These are phyloP conservation scores for Nemurella pictetii DNA, from an alignment of 2,888 invertebrate species.

Conservation along the genomic window DNA sequence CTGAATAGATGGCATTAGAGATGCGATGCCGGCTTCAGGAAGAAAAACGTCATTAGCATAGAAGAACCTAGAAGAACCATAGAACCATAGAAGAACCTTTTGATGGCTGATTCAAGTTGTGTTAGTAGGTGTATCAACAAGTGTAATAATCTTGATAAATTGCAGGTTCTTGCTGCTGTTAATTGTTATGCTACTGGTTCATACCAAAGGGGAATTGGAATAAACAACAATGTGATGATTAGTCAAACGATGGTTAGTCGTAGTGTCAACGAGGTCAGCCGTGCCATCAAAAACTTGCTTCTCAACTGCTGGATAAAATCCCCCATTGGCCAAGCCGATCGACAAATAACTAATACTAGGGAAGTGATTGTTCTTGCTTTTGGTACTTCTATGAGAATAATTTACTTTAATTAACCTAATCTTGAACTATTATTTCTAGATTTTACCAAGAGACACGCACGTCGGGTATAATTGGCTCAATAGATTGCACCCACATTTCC, in stretches of 20 bases:
- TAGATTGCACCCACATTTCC: constrained; percentile 41
- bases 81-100: neutral
- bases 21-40: neutral
- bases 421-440: constrained; percentile 17
- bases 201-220: constrained; percentile 18
- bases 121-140: neutral
- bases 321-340: constrained; percentile 30
- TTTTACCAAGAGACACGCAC: constrained; percentile 28
- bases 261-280: constrained; percentile 21
- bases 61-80: neutral
- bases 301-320: constrained; percentile 35
- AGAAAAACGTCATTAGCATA: too few relatives aligned
- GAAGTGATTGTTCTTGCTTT: neutral
- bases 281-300: constrained; percentile 12
- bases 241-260: constrained; percentile 22
- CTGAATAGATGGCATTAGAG: neutral
- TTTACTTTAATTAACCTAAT: too few relatives aligned
- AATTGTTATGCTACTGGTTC: constrained; percentile 30
- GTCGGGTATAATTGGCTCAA: constrained; percentile 39
- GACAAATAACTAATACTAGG: neutral
- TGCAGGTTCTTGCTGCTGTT: constrained; percentile 29
- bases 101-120: neutral
- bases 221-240: constrained; percentile 15
- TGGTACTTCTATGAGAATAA: too few relatives aligned
- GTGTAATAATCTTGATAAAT: neutral